Evolutionary conservation across 1,140 invertebrate genomes (phyloP).

Genomic region (Diorhabda elongata): DNA sequence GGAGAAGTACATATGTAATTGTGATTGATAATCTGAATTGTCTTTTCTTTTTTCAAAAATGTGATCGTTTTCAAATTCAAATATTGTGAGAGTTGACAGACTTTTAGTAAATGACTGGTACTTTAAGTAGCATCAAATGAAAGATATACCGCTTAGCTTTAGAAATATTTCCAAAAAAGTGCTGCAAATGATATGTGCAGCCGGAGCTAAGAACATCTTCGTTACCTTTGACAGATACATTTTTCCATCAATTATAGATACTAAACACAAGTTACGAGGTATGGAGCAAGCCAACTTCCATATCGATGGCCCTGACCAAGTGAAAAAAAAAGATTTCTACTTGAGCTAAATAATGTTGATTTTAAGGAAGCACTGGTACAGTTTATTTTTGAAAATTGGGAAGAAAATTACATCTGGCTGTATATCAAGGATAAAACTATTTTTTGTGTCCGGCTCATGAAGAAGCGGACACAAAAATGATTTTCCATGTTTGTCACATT

Average conservation of each 20-base stretch:
- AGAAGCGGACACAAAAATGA: too few relatives aligned
- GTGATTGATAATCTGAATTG: too few relatives aligned
- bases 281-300: neutral
- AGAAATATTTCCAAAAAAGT: constrained; percentile 31
- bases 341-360: constrained; percentile 14
- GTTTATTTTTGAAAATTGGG: constrained; percentile 20
- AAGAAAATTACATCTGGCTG: constrained; percentile 19
- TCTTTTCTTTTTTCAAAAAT: too few relatives aligned
- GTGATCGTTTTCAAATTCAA: too few relatives aligned
- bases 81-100: neutral
- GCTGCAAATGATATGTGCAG: constrained; percentile 22
- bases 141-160: constrained; percentile 32
- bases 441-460: constrained; percentile 13
- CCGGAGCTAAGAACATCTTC: constrained; percentile 17
- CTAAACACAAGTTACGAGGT: neutral
- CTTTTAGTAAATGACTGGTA: constrained; percentile 20
- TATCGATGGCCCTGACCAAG: neutral
- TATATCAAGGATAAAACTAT: constrained; percentile 34
- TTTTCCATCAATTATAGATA: constrained; percentile 10
- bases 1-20: too few relatives aligned
- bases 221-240: constrained; percentile 16
- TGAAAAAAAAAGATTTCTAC: constrained; percentile 1
- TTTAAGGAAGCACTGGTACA: constrained; percentile 17
- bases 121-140: constrained; percentile 29
- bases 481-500: too few relatives aligned